Evolutionary conservation across 1,140 invertebrate species (phyloP).

Genomic region (Lasaia peninsularis): DNA sequence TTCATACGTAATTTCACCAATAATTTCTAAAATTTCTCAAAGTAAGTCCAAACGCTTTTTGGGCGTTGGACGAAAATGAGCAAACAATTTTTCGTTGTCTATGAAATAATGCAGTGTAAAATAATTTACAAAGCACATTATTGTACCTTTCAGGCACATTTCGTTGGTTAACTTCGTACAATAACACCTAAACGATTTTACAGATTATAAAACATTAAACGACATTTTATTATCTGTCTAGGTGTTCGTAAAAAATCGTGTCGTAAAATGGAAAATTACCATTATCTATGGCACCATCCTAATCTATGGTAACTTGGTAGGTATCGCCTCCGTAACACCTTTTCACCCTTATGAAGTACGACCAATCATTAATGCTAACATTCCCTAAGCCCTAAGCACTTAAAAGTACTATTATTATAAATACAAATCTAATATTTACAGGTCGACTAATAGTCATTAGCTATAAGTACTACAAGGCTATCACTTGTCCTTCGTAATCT

Average conservation of each 20-base stretch:
- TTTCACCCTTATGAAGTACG: conserved; percentile 45
- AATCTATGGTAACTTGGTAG: conserved; percentile 67
- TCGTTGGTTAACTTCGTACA: conserved; percentile 5
- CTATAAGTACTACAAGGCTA: conserved; percentile 38
- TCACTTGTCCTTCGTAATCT: conserved; percentile 2
- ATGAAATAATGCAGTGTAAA: conserved; percentile 5
- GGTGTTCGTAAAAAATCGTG: conserved; percentile 3
- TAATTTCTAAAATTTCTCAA: too few relatives aligned
- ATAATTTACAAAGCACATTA: conserved; percentile 6
- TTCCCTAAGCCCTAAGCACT: conserved; percentile 48
- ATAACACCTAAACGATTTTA: conserved; percentile 8
- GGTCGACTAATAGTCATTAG: conserved; percentile 60
- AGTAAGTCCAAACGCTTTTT: neutral
- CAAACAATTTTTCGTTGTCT: neutral
- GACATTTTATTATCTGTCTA: neutral
- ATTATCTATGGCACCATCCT: conserved; percentile 68
- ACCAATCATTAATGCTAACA: conserved; percentile 69
- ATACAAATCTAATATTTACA: conserved; percentile 69
- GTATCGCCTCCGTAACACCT: conserved; percentile 17
- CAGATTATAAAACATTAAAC: neutral
- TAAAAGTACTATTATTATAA: conserved; percentile 50
- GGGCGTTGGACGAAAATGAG: neutral
- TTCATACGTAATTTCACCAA: too few relatives aligned
- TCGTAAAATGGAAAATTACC: conserved; percentile 23
- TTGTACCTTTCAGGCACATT: conserved; percentile 1